phyloP scores from a whole-genome alignment of 2,888 invertebrate genomes.

The Leistus spinibarbis region DNA sequence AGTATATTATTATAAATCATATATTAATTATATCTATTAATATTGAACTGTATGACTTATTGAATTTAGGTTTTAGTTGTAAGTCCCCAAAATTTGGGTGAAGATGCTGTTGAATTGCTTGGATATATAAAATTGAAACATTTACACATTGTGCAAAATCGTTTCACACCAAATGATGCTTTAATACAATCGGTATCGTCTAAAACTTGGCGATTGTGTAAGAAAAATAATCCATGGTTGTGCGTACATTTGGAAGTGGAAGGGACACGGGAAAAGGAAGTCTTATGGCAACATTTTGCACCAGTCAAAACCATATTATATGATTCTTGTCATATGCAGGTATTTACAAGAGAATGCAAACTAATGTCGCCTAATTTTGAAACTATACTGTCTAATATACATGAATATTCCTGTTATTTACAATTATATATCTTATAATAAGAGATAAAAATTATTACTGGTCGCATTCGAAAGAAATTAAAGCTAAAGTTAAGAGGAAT shows the following conservation, averaged over 20 bases:
- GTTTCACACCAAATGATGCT: conserved; percentile 65
- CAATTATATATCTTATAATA: too few species aligned
- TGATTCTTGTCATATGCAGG: conserved; percentile 66
- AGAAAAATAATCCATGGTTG: conserved; percentile 65
- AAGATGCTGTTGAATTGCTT: conserved; percentile 71
- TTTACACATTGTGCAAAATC: conserved; percentile 76
- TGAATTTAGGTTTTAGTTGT: conserved; percentile 64
- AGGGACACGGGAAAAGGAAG: conserved; percentile 63
- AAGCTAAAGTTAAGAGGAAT: too few species aligned
- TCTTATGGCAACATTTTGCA: conserved; percentile 72
- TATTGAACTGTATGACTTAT: background rate
- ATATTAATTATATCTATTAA: conserved; percentile 17
- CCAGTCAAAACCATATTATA: conserved; percentile 71
- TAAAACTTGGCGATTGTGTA: conserved; percentile 58
- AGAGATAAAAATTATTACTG: too few species aligned
- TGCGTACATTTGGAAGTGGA: conserved; percentile 72
- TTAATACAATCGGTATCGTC: conserved; percentile 60
- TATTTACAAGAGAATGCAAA: conserved; percentile 50
- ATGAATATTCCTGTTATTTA: too few species aligned
- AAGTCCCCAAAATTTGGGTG: conserved; percentile 76
- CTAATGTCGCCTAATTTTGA: too few species aligned
- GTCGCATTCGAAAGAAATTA: too few species aligned
- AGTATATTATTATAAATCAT: conserved; percentile 52
- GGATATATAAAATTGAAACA: conserved; percentile 69
- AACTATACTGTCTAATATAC: too few species aligned